A percentile compares a stretch with the other conserved stretches of the same genome.
Evolutionary conservation across 2,113 vertebrate genomes (phyloP).

Genomic region (Actenoides hombroni): DNA sequence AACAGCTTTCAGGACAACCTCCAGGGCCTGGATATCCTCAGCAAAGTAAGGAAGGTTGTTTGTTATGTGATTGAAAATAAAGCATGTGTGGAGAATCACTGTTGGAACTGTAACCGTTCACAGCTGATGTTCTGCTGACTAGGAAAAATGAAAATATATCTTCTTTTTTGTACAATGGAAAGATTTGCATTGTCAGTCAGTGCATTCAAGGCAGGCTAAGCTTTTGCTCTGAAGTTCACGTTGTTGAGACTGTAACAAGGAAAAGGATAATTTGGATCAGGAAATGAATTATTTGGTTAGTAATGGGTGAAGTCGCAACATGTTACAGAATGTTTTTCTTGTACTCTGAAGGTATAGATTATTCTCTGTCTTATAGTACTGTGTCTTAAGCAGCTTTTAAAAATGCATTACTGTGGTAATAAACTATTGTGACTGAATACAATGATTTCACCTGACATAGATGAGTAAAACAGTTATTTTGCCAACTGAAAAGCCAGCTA

Average conservation of each 20-base stretch:
- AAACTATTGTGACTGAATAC: background rate
- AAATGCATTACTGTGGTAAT: background rate
- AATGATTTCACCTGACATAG: background rate
- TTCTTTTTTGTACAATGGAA: background rate
- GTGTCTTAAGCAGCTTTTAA: background rate
- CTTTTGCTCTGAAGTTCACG: background rate
- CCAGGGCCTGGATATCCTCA: constrained; percentile 81
- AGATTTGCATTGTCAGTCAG: background rate
- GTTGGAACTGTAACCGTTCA: background rate
- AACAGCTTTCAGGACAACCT: constrained; percentile 73
- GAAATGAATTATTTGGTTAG: background rate
- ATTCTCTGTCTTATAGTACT: background rate
- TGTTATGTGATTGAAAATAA: background rate
- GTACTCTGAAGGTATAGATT: background rate
- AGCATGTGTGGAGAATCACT: background rate
- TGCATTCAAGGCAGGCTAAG: background rate
- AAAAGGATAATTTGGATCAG: background rate
- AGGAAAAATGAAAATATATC: background rate
- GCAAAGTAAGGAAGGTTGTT: constrained; percentile 74
- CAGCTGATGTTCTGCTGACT: background rate
- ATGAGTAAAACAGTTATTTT: background rate
- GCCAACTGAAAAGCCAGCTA: background rate
- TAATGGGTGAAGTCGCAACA: background rate
- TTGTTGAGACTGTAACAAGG: background rate
- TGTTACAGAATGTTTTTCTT: background rate